Conservation (phyloP, 2,797 vertebrate species). For the Zalophus californianus region DNA sequence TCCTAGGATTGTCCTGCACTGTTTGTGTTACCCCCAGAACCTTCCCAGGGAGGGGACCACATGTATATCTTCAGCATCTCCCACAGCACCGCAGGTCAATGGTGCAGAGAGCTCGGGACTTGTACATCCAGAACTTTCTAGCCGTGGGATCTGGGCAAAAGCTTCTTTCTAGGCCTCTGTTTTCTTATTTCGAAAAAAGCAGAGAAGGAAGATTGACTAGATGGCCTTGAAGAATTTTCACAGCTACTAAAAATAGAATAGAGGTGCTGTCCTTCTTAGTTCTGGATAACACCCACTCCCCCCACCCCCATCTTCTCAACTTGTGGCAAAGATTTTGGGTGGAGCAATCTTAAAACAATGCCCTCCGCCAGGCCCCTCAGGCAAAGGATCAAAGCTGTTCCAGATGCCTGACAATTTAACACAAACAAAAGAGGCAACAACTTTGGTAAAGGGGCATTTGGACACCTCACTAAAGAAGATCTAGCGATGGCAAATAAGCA, state of each 20-base stretch:
- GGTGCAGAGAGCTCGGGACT: neutral
- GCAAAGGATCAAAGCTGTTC: neutral
- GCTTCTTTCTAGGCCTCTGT: neutral
- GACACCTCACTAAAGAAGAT: neutral
- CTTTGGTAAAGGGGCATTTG: neutral
- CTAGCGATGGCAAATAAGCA: neutral
- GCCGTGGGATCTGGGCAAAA: neutral
- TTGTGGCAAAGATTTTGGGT: neutral
- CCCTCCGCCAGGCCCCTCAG: neutral
- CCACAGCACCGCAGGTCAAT: neutral
- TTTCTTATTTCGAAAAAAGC: constrained; percentile 12
- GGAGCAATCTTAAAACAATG: neutral
- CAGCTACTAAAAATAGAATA: constrained; percentile 34
- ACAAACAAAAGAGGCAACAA: neutral
- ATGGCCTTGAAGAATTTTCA: neutral
- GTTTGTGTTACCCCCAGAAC: neutral
- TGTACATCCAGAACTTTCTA: neutral
- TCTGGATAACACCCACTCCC: neutral
- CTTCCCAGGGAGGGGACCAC: neutral
- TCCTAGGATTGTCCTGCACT: neutral
- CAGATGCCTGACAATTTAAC: neutral
- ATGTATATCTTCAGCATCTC: neutral
- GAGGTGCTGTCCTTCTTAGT: neutral
- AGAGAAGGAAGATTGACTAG: constrained; percentile 38
- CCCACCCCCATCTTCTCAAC: neutral